These are phyloP conservation scores for Cichlasoma orientale DNA, from an alignment of 2,797 vertebrate species.

Conservation along the genomic window DNA sequence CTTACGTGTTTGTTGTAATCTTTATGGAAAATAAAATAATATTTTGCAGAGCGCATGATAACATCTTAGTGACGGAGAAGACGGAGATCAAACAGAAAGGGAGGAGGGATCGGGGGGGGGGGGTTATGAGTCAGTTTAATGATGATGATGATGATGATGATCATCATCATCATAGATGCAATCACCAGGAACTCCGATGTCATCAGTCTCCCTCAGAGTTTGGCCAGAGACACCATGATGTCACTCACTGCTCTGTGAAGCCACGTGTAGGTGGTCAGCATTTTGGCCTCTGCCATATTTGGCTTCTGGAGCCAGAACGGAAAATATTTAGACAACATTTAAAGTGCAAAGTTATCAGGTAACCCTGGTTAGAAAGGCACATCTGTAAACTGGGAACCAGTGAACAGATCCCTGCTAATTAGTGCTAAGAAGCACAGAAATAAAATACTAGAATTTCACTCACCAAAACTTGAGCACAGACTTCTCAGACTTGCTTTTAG, in stretches of 20 bases:
- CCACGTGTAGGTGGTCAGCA: accelerated
- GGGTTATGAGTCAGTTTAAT: not conserved
- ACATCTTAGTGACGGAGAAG: constrained; percentile 21
- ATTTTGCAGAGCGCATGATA: constrained; percentile 48
- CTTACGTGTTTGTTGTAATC: constrained; percentile 41
- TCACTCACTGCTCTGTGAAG: not conserved
- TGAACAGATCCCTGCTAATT: not conserved
- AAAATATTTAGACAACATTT: not conserved
- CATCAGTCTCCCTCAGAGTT: not conserved
- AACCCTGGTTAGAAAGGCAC: not conserved
- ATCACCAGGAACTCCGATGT: not conserved
- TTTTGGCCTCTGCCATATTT: no score
- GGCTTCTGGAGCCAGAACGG: not conserved
- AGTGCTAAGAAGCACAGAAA: not conserved
- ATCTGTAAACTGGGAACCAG: not conserved
- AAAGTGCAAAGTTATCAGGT: not conserved
- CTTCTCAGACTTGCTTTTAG: not conserved
- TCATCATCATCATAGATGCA: not conserved
- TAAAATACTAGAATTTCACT: not conserved
- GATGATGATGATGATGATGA: not conserved
- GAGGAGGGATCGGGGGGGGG: not conserved
- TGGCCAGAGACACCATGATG: not conserved
- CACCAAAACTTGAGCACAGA: not conserved
- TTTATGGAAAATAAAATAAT: constrained; percentile 58
- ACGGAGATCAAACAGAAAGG: constrained; percentile 26